Conservation (phyloP, 2,797 vertebrate genomes). For the Zenarchopterus dispar region DNA sequence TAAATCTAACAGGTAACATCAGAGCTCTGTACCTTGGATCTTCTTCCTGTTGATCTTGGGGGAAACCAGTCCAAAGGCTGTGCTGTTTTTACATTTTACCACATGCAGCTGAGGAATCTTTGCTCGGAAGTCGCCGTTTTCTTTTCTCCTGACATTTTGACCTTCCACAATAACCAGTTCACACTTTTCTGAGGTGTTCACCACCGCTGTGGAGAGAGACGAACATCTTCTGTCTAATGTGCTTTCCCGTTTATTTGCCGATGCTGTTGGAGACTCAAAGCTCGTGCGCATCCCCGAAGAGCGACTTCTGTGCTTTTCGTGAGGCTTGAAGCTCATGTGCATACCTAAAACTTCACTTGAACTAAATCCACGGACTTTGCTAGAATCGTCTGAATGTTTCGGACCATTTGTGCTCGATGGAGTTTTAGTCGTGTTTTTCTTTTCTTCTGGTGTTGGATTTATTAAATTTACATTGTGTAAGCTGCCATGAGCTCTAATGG, state of each 20-base stretch:
- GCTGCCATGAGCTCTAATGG: slow-evolving; percentile 16
- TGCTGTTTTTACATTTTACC: slow-evolving; percentile 82
- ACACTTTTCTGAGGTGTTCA: slow-evolving; percentile 79
- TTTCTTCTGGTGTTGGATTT: slow-evolving; percentile 7
- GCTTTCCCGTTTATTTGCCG: slow-evolving; percentile 37
- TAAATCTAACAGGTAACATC: not conserved
- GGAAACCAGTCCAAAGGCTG: slow-evolving; percentile 81
- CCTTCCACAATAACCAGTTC: slow-evolving; percentile 73
- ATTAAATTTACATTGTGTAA: slow-evolving; percentile 29
- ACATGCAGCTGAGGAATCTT: slow-evolving; percentile 81
- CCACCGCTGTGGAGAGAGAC: slow-evolving; percentile 75
- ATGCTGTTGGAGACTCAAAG: not conserved
- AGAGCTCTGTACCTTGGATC: slow-evolving; percentile 69
- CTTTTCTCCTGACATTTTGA: slow-evolving; percentile 65
- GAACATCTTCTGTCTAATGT: slow-evolving; percentile 60
- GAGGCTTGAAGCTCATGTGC: slow-evolving; percentile 13
- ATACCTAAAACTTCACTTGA: slow-evolving; percentile 32
- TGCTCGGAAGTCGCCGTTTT: slow-evolving; percentile 37
- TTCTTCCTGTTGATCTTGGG: slow-evolving; percentile 80
- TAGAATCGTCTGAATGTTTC: slow-evolving; percentile 22
- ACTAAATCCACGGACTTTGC: slow-evolving; percentile 25
- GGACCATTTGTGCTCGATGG: slow-evolving; percentile 13
- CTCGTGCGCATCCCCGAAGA: slow-evolving; percentile 16
- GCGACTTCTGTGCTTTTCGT: slow-evolving; percentile 24
- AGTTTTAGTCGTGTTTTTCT: slow-evolving; percentile 3